These are phyloP conservation scores for Paradisaea rubra DNA, from an alignment of 2,113 vertebrate genomes.

Conservation along the genomic window DNA sequence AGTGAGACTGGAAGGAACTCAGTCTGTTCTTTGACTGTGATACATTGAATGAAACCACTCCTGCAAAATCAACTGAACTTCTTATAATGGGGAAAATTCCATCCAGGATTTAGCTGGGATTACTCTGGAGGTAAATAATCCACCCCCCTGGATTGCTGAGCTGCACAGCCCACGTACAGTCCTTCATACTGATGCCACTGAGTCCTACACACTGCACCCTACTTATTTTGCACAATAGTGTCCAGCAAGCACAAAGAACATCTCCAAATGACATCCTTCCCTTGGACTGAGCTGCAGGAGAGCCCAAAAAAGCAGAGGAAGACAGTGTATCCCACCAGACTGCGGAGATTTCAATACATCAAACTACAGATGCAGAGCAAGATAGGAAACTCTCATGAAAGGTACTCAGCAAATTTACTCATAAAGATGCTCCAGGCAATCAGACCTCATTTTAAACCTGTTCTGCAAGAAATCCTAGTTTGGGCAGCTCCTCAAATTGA, in stretches of 20 bases:
- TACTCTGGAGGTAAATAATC: neutral
- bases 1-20: neutral
- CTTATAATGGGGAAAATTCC: neutral
- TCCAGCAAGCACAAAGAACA: neutral
- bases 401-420: neutral
- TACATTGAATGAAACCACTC: neutral
- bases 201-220: neutral
- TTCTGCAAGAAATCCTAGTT: conserved; percentile 38
- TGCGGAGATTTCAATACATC: neutral
- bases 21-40: neutral
- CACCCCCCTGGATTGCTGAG: neutral
- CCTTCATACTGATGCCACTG: neutral
- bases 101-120: neutral
- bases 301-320: neutral
- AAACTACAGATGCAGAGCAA: neutral
- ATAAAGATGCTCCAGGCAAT: conserved; percentile 24
- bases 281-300: neutral
- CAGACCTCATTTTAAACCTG: conserved; percentile 32
- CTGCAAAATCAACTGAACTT: neutral
- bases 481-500: neutral
- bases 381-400: neutral
- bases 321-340: neutral
- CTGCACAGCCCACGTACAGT: neutral
- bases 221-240: neutral
- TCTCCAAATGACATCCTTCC: neutral